These are phyloP conservation scores for Cantharis flavilabris DNA, from an alignment of 2,888 invertebrate genomes.

Conservation along the genomic window DNA sequence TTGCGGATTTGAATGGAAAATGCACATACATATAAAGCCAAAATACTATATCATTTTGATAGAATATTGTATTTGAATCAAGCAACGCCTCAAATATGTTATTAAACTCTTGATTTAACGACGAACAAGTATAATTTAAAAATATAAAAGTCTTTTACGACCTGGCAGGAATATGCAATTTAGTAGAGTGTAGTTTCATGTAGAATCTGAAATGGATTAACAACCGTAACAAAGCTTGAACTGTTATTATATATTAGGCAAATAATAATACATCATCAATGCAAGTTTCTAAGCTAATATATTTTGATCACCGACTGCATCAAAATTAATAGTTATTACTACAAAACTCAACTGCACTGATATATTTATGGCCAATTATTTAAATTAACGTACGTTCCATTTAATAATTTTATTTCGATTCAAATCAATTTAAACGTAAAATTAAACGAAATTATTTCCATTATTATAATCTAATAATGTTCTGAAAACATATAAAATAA, in stretches of 20 bases:
- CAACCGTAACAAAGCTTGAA: not conserved
- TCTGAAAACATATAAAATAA: too few relatives aligned
- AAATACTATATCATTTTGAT: not conserved
- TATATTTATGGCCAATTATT: constrained; percentile 28
- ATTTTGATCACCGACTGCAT: constrained; percentile 16
- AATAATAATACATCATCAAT: constrained; percentile 9
- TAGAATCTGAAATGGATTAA: not conserved
- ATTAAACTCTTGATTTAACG: not conserved
- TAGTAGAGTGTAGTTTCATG: not conserved
- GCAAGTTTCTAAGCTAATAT: constrained; percentile 13
- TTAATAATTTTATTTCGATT: constrained; percentile 11
- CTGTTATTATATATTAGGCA: constrained; percentile 1
- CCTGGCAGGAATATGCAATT: not conserved
- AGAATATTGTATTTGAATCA: not conserved
- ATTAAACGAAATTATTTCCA: not conserved
- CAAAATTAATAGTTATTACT: constrained; percentile 25
- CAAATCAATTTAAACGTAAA: not conserved
- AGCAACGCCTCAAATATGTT: not conserved
- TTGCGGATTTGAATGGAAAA: not conserved
- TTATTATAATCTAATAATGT: not conserved
- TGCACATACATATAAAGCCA: not conserved
- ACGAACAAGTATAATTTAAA: not conserved
- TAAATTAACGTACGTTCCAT: constrained; percentile 20
- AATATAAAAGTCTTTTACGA: not conserved
- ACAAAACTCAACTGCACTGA: constrained; percentile 9